These are phyloP conservation scores for Microtus montanus DNA, from an alignment of 2,113 vertebrate genomes.

Conservation along the genomic window DNA sequence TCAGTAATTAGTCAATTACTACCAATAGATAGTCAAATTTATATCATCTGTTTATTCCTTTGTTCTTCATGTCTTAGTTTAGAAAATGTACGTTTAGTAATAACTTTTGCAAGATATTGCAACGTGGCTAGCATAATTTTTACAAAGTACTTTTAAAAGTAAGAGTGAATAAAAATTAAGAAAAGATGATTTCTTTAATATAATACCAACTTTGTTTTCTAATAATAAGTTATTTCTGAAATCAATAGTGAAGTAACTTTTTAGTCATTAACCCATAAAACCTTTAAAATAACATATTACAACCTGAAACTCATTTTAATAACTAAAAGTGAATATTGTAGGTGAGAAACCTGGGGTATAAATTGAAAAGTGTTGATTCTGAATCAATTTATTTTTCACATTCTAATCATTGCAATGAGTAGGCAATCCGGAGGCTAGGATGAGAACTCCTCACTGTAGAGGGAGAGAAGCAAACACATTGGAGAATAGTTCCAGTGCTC, in stretches of 20 bases:
- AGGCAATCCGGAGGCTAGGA: not conserved
- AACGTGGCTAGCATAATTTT: not conserved
- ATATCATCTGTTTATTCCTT: conserved; percentile 8
- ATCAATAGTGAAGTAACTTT: not conserved
- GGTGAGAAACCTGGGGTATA: not conserved
- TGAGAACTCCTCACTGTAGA: not conserved
- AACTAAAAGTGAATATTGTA: not conserved
- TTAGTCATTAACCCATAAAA: not conserved
- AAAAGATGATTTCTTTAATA: not conserved
- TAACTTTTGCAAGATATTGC: not conserved
- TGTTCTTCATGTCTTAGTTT: conserved; percentile 26
- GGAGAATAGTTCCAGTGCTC: not conserved
- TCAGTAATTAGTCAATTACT: conserved; percentile 57
- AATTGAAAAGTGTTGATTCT: not conserved
- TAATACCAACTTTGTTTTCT: not conserved
- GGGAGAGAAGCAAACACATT: not conserved
- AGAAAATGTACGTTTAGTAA: not conserved
- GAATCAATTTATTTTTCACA: not conserved
- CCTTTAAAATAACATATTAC: not conserved
- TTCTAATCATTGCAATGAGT: not conserved
- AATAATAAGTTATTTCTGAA: not conserved
- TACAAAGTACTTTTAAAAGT: not conserved
- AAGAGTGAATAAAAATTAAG: not conserved
- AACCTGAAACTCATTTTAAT: not conserved
- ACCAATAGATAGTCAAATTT: conserved; percentile 30